phyloP scores from a whole-genome alignment of 2,113 vertebrate species.

The Bubo blakistoni region DNA sequence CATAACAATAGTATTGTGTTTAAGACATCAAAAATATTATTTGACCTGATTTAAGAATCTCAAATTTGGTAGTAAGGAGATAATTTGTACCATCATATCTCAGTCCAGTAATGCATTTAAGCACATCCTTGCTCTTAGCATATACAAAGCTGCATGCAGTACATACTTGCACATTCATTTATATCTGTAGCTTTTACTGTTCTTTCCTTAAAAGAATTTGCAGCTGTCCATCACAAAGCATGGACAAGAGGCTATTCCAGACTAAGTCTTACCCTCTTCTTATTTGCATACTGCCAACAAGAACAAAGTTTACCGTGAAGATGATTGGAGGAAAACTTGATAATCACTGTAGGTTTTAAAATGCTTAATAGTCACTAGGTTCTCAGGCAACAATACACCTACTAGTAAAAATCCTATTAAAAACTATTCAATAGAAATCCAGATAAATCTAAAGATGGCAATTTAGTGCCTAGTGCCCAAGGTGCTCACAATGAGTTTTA shows the following conservation, averaged over 20 bases:
- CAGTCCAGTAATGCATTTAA: background rate
- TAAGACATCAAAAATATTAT: background rate
- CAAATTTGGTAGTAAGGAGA: background rate
- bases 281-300: background rate
- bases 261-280: background rate
- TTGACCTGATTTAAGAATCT: background rate
- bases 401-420: background rate
- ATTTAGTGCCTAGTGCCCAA: background rate
- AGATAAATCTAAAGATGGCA: background rate
- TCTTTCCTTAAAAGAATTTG: background rate
- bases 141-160: background rate
- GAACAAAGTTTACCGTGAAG: background rate
- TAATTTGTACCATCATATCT: background rate
- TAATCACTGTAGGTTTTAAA: background rate
- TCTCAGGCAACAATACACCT: background rate
- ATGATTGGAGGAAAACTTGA: background rate
- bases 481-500: background rate
- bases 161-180: background rate
- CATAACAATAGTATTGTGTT: background rate
- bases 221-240: background rate
- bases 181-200: background rate
- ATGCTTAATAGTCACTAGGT: background rate
- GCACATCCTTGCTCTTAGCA: background rate
- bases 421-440: background rate
- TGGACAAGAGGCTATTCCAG: background rate